Evolutionary conservation across 2,888 invertebrate species (phyloP).

Genomic region (Tenthredo amoena): DNA sequence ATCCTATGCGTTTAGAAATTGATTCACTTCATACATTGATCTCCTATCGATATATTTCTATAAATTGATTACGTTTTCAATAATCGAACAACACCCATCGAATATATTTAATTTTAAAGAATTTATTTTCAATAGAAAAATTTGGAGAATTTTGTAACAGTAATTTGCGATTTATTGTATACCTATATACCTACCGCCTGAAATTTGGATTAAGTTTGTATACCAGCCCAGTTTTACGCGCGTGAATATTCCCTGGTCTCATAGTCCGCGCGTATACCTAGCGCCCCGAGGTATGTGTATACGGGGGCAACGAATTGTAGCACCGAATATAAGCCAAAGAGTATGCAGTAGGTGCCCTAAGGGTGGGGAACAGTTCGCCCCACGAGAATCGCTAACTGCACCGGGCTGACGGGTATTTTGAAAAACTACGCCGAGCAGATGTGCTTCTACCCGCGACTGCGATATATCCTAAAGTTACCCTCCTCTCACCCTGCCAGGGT

Average conservation of each 20-base stretch:
- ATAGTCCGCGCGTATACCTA: background rate
- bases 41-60: too few species aligned
- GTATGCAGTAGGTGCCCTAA: background rate
- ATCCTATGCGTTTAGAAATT: too few species aligned
- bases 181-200: background rate
- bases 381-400: conserved; percentile 27
- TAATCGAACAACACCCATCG: too few species aligned
- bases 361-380: background rate
- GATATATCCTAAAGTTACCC: background rate
- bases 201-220: background rate
- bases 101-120: too few species aligned
- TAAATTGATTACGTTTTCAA: too few species aligned
- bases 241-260: background rate
- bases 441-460: conserved; percentile 20
- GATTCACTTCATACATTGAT: too few species aligned
- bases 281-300: background rate
- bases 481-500: background rate
- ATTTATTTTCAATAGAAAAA: too few species aligned
- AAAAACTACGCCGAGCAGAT: conserved; percentile 44
- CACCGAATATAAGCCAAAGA: conserved; percentile 3
- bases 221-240: background rate
- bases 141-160: too few species aligned
- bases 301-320: conserved; percentile 9
- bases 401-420: conserved; percentile 47
- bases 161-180: too few species aligned